Conservation (phyloP, 2,888 invertebrate genomes). For the Lasiommata megera region DNA sequence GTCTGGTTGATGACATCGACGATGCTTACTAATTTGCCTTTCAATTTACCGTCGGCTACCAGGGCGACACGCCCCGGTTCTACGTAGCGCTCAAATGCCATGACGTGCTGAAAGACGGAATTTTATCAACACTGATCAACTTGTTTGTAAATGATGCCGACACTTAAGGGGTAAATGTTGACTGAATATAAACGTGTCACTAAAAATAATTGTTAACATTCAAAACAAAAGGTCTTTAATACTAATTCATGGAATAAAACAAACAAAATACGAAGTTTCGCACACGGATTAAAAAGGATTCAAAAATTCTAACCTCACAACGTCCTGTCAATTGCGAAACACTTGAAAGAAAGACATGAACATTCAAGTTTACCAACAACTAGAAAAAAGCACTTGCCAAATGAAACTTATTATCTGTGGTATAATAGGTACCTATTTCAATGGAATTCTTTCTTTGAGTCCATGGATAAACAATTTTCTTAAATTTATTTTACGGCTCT, state of each 20-base stretch:
- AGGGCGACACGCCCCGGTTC: constrained; percentile 98
- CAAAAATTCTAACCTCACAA: constrained; percentile 71
- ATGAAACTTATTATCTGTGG: neutral
- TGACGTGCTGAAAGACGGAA: constrained; percentile 66
- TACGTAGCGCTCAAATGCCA: constrained; percentile 95
- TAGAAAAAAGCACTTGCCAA: neutral
- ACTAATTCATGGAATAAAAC: neutral
- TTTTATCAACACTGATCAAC: constrained; percentile 11
- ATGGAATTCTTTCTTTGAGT: too few relatives aligned
- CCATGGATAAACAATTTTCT: too few relatives aligned
- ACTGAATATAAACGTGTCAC: neutral
- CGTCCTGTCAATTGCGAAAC: constrained; percentile 64
- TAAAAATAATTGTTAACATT: constrained; percentile 12
- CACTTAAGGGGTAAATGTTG: neutral
- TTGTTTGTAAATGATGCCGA: constrained; percentile 19
- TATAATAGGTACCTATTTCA: neutral
- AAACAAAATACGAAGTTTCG: constrained; percentile 5
- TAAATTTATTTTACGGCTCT: too few relatives aligned
- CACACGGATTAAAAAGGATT: constrained; percentile 55
- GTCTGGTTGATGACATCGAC: constrained; percentile 99
- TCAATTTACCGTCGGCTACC: constrained; percentile 93
- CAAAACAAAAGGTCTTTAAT: neutral
- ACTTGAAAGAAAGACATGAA: constrained; percentile 60
- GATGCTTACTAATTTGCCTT: constrained; percentile 96
- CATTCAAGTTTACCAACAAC: constrained; percentile 1